Percentiles rank a stretch among this genome's conserved stretches.
These are phyloP conservation scores for Apocrypta bakeri DNA, from an alignment of 1,140 invertebrate species.

Conservation along the genomic window DNA sequence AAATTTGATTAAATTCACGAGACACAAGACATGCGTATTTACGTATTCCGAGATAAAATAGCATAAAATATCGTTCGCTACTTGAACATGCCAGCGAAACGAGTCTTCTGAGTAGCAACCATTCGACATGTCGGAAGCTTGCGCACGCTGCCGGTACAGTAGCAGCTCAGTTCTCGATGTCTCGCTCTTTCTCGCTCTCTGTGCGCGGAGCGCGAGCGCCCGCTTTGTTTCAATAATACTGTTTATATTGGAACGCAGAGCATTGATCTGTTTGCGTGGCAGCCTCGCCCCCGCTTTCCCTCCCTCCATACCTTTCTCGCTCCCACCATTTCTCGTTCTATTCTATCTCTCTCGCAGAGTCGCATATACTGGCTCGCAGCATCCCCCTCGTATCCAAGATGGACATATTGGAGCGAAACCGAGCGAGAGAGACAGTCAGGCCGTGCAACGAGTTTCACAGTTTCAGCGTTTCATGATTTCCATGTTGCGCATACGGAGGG, in stretches of 20 bases:
- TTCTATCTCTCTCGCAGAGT: constrained; percentile 30
- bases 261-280: constrained; percentile 74
- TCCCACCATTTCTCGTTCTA: constrained; percentile 55
- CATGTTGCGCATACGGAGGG: constrained; percentile 11
- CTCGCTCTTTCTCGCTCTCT: neutral
- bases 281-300: constrained; percentile 33
- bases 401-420: constrained; percentile 36
- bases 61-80: too few relatives aligned
- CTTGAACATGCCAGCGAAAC: too few relatives aligned
- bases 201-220: constrained; percentile 57
- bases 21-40: too few relatives aligned
- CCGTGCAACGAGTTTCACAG: constrained; percentile 4
- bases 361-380: neutral
- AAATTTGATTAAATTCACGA: too few relatives aligned
- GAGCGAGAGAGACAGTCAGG: neutral
- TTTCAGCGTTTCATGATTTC: constrained; percentile 42
- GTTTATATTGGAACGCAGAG: constrained; percentile 74
- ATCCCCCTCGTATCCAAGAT: constrained; percentile 27
- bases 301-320: neutral
- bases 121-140: neutral
- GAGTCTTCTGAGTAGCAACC: too few relatives aligned
- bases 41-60: too few relatives aligned
- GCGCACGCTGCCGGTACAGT: neutral
- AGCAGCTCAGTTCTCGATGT: neutral
- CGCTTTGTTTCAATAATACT: constrained; percentile 76